These are phyloP conservation scores for Labeo rohita DNA, from an alignment of 2,113 vertebrate species.

Conservation along the genomic window DNA sequence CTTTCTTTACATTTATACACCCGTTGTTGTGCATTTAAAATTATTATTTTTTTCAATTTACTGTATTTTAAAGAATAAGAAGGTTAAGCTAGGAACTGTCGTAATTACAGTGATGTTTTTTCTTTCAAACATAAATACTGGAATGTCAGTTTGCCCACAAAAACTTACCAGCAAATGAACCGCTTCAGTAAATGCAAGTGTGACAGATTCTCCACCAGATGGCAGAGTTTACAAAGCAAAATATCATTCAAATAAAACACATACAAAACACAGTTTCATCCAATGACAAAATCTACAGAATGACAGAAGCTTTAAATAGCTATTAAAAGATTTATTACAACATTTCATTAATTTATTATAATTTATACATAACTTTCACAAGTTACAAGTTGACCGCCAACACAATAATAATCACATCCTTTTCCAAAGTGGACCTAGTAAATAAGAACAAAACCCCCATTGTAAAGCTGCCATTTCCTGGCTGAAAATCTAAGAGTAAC, in stretches of 20 bases:
- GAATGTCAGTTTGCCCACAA: neutral
- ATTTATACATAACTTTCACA: slow-evolving; percentile 79
- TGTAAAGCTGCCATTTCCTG: slow-evolving; percentile 51
- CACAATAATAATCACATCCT: slow-evolving; percentile 71
- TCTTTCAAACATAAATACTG: neutral
- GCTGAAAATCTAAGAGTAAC: slow-evolving; percentile 66
- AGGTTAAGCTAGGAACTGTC: neutral
- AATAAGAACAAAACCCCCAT: slow-evolving; percentile 63
- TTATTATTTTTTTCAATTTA: neutral
- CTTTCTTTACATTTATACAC: neutral
- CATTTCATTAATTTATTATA: slow-evolving; percentile 72
- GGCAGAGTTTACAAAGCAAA: slow-evolving; percentile 68
- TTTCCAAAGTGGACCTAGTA: slow-evolving; percentile 60
- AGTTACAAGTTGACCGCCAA: slow-evolving; percentile 76
- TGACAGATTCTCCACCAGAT: slow-evolving; percentile 68
- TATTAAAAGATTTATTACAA: slow-evolving; percentile 85
- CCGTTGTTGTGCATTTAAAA: neutral
- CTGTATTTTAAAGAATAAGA: neutral
- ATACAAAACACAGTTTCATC: neutral
- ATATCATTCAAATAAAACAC: neutral
- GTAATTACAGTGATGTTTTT: neutral
- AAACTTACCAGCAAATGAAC: neutral
- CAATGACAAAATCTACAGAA: neutral
- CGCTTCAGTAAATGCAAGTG: neutral
- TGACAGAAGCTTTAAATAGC: slow-evolving; percentile 20